Conservation (phyloP, 2,888 invertebrate species). For the Mesopsocus fuscifrons region DNA sequence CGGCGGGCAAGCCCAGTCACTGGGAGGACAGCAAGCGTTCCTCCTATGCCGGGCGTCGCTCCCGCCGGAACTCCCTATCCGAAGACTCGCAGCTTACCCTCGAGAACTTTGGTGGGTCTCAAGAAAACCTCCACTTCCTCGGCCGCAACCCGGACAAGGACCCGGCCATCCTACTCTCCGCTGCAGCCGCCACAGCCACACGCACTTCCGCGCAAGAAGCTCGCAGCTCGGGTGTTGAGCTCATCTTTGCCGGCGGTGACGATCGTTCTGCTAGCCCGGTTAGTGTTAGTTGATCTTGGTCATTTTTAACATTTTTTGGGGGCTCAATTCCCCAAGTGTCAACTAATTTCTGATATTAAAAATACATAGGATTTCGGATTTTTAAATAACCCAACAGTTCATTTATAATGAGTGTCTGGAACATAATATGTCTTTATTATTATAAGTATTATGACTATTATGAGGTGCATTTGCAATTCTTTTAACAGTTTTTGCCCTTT, state of each 20-base stretch:
- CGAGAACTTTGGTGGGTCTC: slow-evolving; percentile 84
- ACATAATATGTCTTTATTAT: too few species aligned
- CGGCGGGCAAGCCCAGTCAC: slow-evolving; percentile 73
- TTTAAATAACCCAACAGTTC: too few species aligned
- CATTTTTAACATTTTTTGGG: too few species aligned
- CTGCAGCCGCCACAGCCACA: slow-evolving; percentile 41
- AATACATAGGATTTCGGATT: too few species aligned
- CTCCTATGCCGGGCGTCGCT: slow-evolving; percentile 64
- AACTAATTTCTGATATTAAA: too few species aligned
- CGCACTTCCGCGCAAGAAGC: slow-evolving; percentile 55
- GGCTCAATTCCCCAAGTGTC: too few species aligned
- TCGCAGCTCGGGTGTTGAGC: slow-evolving; percentile 25
- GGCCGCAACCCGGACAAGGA: slow-evolving; percentile 71
- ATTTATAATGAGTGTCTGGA: too few species aligned
- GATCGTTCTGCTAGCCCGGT: neutral
- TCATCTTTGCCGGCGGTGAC: slow-evolving; percentile 21
- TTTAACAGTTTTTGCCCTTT: too few species aligned
- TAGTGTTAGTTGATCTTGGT: neutral
- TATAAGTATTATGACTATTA: too few species aligned
- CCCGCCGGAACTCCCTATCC: slow-evolving; percentile 61
- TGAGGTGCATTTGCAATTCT: too few species aligned
- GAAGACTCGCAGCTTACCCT: slow-evolving; percentile 77
- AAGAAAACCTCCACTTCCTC: slow-evolving; percentile 71
- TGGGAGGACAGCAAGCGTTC: slow-evolving; percentile 55
- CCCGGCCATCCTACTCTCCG: slow-evolving; percentile 26